phyloP scores from a whole-genome alignment of 37 sponge, comb jelly and placozoan genomes.

The Crambe crambe region DNA sequence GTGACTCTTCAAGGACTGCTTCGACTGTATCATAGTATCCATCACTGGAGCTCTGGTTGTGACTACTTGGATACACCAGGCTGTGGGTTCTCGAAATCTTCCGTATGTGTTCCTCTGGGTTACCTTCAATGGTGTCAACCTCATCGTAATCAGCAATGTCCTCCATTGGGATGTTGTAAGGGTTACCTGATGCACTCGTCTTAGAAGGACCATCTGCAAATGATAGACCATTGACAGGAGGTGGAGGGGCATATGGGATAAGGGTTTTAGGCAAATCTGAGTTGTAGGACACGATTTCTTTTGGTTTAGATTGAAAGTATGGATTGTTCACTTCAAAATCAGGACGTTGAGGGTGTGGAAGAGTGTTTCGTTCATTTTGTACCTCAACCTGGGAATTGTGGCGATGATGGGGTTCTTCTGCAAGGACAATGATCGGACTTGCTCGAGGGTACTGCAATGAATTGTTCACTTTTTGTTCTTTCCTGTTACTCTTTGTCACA shows the following conservation, averaged over 20 bases:
- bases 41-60: not conserved
- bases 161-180: constrained; percentile 17
- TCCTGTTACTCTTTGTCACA: too few species aligned
- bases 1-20: not conserved
- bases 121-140: not conserved
- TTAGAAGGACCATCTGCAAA: not conserved
- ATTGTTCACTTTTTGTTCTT: too few species aligned
- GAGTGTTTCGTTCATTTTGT: not conserved
- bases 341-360: not conserved
- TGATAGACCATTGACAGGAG: constrained; percentile 7
- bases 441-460: too few species aligned
- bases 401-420: too few species aligned
- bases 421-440: too few species aligned
- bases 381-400: too few species aligned
- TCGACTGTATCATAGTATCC: constrained; percentile 38
- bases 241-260: constrained; percentile 36
- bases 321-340: not conserved
- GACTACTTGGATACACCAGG: not conserved
- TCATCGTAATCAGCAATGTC: constrained; percentile 8
- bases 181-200: not conserved
- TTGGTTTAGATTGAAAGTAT: not conserved
- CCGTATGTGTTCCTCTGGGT: not conserved
- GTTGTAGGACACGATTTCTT: constrained; percentile 35
- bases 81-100: not conserved
- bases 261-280: constrained; percentile 4